phyloP scores from a whole-genome alignment of 2,797 vertebrate species.

The Chiloscyllium punctatum region DNA sequence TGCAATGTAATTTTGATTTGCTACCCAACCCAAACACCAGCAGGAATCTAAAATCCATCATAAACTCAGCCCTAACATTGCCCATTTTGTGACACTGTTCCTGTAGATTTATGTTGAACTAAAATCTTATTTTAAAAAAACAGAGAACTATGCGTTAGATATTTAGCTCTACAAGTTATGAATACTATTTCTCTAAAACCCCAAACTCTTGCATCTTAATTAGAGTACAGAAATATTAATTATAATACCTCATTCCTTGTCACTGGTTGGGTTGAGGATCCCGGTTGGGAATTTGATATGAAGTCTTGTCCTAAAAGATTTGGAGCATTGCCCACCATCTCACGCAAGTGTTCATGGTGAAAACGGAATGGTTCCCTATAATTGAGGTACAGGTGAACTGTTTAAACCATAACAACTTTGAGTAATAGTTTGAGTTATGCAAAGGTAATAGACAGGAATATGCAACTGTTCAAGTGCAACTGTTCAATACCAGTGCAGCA shows the following conservation, averaged over 20 bases:
- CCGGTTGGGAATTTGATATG: conserved; percentile 48
- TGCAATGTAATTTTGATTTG: too few species aligned
- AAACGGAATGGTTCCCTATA: conserved; percentile 74
- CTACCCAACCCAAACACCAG: too few species aligned
- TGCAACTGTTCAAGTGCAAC: neutral
- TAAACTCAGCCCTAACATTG: too few species aligned
- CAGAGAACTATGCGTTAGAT: neutral
- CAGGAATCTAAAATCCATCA: too few species aligned
- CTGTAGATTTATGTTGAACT: too few species aligned
- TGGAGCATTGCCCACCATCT: conserved; percentile 77
- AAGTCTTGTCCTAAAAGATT: conserved; percentile 68
- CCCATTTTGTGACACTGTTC: too few species aligned
- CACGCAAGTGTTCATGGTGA: conserved; percentile 71
- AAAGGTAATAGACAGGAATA: neutral
- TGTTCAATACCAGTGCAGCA: neutral
- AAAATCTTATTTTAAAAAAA: too few species aligned
- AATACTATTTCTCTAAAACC: neutral
- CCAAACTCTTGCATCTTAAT: neutral
- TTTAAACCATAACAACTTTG: neutral
- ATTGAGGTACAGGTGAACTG: neutral
- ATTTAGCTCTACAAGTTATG: neutral
- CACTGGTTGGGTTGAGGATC: conserved; percentile 44
- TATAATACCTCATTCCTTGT: conserved; percentile 65
- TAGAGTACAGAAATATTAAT: neutral
- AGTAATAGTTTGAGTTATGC: neutral